Evolutionary conservation across 2,888 invertebrate species (phyloP), one percentile per base, ranked within the genome.

Genomic region (Thereva nobilitata): DNA sequence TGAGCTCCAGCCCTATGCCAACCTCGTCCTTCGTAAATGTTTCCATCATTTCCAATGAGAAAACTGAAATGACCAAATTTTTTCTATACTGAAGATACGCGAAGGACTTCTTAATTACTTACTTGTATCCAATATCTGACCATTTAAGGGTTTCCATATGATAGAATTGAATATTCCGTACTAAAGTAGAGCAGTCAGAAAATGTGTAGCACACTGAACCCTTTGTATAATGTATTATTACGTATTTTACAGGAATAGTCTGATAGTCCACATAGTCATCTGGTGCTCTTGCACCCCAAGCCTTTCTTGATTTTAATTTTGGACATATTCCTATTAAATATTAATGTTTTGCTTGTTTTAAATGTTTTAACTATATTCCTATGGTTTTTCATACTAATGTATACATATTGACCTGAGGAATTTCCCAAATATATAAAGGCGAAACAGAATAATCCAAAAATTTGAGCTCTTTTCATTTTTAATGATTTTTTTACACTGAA

Each of bases 21-120:
- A 1, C 88, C 88, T 1, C 83, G 76, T 1, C 88, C 89, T 77
- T 88, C 87, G 72, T 87, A 89, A 7, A 89, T 80, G 41, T 85
- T 82, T 4, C 87, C 88, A 74, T 88, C 87, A 38, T 85, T 85
- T 5, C 88, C 88, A 64, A 89, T 82, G 68, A 88, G 73, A 70
- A 86, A 87, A 53, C 86, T 86, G 8, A 12, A 52, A 35, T 44
- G 10, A 23, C 5, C 40, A 37, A 54, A 64, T 42, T 54, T 3
- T 1, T 5, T n/a, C 4, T 4, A 52, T 7, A 55, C n/a, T 53
- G 10, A 4, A 42, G 37, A 34, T 57, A 64, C 40, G 8, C 0
- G 57, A 5, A 67, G n/a, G 8, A 10, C n/a, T 40, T n/a, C 54
- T 37, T 53, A 1, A 35, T 8, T 7, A 8, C 9, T 79, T 76